These are phyloP conservation scores for Metopolophium dirhodum DNA, from an alignment of 1,140 invertebrate species.

Conservation along the genomic window DNA sequence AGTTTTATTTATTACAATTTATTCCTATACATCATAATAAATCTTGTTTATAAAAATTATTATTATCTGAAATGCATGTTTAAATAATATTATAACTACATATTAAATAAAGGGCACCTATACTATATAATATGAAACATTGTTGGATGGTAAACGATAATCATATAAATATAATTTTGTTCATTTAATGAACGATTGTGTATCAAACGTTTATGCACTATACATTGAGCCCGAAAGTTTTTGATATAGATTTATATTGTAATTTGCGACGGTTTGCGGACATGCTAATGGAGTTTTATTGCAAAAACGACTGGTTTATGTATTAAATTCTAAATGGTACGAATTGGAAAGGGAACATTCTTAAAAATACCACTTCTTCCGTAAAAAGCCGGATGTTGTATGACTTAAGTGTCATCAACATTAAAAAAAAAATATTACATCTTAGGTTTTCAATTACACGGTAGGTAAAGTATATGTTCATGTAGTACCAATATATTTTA, in stretches of 20 bases:
- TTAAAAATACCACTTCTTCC: background rate
- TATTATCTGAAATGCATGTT: background rate
- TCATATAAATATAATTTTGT: background rate
- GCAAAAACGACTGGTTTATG: background rate
- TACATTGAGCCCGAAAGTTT: background rate
- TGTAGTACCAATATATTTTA: background rate
- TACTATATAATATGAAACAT: background rate
- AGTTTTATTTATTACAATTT: background rate
- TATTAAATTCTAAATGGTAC: background rate
- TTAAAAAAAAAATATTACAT: background rate
- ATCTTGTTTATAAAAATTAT: background rate
- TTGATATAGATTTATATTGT: background rate
- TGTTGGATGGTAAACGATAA: background rate
- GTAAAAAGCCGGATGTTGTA: too few species aligned
- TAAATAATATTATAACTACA: background rate
- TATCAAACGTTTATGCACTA: background rate
- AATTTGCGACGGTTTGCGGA: background rate
- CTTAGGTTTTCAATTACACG: background rate
- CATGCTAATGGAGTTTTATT: conserved; percentile 11
- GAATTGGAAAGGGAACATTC: background rate
- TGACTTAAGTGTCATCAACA: background rate
- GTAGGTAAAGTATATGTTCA: background rate
- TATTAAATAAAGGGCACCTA: background rate
- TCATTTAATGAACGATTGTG: background rate
- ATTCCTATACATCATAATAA: background rate